Evolutionary conservation across 1,140 invertebrate genomes (phyloP).

Genomic region (Aphaenogaster ashmeadi): DNA sequence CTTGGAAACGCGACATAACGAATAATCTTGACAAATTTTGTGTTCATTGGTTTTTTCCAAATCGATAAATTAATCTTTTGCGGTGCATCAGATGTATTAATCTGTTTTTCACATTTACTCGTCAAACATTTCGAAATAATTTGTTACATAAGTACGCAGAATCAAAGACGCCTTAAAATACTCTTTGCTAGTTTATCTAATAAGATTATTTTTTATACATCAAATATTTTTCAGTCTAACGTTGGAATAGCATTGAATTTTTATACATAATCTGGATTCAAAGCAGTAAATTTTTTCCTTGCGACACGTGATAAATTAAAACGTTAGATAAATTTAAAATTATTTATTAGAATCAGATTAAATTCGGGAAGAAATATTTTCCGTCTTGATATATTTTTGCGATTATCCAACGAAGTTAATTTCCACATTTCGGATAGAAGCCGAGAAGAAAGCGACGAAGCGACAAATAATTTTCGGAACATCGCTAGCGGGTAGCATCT

Average conservation of each 20-base stretch:
- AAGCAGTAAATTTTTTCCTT: not conserved
- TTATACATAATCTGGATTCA: not conserved
- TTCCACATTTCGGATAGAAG: not conserved
- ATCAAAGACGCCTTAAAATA: not conserved
- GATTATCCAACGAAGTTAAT: constrained; percentile 1
- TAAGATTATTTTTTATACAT: not conserved
- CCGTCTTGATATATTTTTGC: not conserved
- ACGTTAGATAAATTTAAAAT: not conserved
- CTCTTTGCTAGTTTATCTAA: not conserved
- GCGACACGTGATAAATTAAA: not conserved
- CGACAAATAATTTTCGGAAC: constrained; percentile 80
- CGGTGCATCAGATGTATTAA: not conserved
- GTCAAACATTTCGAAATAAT: not conserved
- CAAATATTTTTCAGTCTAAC: not conserved
- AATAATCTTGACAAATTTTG: constrained; percentile 32
- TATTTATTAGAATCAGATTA: not conserved
- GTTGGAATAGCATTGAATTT: not conserved
- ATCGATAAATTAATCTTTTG: not conserved
- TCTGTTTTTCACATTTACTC: not conserved
- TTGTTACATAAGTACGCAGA: not conserved
- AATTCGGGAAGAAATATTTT: not conserved
- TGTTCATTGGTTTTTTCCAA: constrained; percentile 21
- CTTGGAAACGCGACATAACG: not conserved
- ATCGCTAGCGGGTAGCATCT: constrained; percentile 75
- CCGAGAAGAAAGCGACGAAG: constrained; percentile 65